A percentile compares a stretch with the other conserved stretches of the same genome.
These are phyloP conservation scores for Otolemur garnettii DNA, from an alignment of 2,113 vertebrate species.

Conservation along the genomic window DNA sequence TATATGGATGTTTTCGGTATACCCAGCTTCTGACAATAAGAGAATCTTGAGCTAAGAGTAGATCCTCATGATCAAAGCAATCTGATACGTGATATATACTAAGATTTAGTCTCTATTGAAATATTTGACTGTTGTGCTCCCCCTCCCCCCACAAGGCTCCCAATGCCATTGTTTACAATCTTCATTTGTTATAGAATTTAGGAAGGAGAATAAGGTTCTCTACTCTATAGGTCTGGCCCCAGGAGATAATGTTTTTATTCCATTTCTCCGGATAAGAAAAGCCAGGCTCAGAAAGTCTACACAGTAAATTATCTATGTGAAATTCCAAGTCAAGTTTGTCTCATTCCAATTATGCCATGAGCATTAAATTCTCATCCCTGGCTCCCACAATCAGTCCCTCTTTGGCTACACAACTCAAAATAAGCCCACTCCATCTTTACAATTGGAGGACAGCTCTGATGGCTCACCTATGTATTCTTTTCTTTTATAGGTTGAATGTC, in stretches of 20 bases:
- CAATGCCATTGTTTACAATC: neutral
- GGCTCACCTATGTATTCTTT: neutral
- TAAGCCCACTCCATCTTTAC: neutral
- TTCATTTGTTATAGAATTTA: neutral
- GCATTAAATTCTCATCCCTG: neutral
- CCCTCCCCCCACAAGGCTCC: neutral
- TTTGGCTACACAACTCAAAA: neutral
- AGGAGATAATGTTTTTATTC: neutral
- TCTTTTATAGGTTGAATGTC: neutral
- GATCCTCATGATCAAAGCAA: slow-evolving; percentile 9
- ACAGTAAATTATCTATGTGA: neutral
- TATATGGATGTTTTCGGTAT: neutral
- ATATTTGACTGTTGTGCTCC: neutral
- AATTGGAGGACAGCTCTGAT: neutral
- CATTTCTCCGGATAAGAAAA: neutral
- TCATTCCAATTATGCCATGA: neutral
- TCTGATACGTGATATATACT: neutral
- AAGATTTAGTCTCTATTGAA: slow-evolving; percentile 32
- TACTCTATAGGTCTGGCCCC: neutral
- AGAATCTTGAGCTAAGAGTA: neutral
- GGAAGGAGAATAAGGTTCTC: neutral
- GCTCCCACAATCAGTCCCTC: neutral
- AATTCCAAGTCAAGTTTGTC: neutral
- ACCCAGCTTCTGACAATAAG: neutral
- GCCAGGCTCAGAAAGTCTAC: neutral